A percentile compares a stretch with the other conserved stretches of the same genome.
phyloP scores from a whole-genome alignment of 92 coral and sea anemone genomes.

The Phymanthus crucifer region DNA sequence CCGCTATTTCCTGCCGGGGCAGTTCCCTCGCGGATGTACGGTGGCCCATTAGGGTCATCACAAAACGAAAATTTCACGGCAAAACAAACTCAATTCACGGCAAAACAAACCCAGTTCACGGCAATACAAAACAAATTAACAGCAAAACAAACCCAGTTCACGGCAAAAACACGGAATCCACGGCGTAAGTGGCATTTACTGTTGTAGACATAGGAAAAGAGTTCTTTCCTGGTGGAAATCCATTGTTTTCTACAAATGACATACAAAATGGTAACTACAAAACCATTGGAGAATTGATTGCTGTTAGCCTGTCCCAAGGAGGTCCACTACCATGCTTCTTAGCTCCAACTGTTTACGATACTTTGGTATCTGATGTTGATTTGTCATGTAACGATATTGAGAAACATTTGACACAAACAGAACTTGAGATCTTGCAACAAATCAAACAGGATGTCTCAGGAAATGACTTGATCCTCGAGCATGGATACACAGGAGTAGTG shows the following conservation, averaged over 20 bases:
- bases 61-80: too few species aligned
- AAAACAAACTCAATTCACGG: too few species aligned
- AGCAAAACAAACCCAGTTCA: too few species aligned
- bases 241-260: conserved; percentile 55
- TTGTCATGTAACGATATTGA: conserved; percentile 16
- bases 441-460: conserved; percentile 51
- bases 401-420: conserved; percentile 54
- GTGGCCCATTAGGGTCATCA: too few species aligned
- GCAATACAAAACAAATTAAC: too few species aligned
- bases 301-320: conserved; percentile 68
- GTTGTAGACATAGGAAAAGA: conserved; percentile 48
- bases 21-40: too few species aligned
- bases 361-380: conserved; percentile 29
- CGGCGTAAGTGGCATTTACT: conserved; percentile 54
- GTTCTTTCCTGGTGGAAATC: conserved; percentile 61
- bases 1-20: too few species aligned
- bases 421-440: conserved; percentile 42
- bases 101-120: too few species aligned
- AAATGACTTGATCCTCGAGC: conserved; percentile 56
- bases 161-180: too few species aligned
- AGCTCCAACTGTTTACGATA: conserved; percentile 47
- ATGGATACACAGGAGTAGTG: conserved; percentile 64
- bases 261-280: conserved; percentile 68
- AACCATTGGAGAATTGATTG: conserved; percentile 60
- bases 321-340: conserved; percentile 70